Base-by-base conservation (phyloP, 1,140 invertebrate species). In the Lepidostoma basale region DNA sequence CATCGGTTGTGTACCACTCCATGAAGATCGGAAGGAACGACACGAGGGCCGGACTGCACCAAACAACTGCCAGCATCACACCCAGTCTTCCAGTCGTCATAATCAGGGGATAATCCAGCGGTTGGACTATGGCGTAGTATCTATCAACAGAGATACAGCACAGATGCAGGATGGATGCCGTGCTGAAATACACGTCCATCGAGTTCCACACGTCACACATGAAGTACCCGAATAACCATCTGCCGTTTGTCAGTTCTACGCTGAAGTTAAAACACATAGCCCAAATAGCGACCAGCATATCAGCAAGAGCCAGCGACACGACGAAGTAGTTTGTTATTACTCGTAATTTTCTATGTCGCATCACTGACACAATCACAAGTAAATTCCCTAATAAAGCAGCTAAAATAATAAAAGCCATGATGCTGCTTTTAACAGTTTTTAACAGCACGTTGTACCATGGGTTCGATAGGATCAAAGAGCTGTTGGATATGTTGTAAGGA, bases 191-290 rank as follows among this genome's bases (percentile, higher is more conserved):
- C 0, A 98, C 96, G 79, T 98, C 96, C 70, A 97, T 87, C 0
- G 93, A 94, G 77, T 97, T 98, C 92, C 94, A 98, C 8, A 97
- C 89, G 78, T 97, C 94, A 79, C 96, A 98, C 90, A 97, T 93
- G 69, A 93, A 88, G 74, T 91, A 89, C 0, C 93, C 93, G 76
- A 97, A 97, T 16, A 95, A 78, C 96, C 96, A 98, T 64, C 84
- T 83, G 14, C 91, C 89, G n/a, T 87, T 90, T 28, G 88, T 91
- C 18, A 93, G 83, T 75, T 93, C 91, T 9, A 95, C 89, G 79
- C 89, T 92, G 67, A 95, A 94, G 84, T 96, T 97, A 80, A 97
- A 97, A 47, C 93, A 94, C 95, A 95, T 95, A 0, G 92, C 93
- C 83, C 94, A 90, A 14, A 96, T 88, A 0, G 94, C 94, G 0